Conservation (phyloP, 1,140 invertebrate species). For the Lordiphosa collinella region DNA sequence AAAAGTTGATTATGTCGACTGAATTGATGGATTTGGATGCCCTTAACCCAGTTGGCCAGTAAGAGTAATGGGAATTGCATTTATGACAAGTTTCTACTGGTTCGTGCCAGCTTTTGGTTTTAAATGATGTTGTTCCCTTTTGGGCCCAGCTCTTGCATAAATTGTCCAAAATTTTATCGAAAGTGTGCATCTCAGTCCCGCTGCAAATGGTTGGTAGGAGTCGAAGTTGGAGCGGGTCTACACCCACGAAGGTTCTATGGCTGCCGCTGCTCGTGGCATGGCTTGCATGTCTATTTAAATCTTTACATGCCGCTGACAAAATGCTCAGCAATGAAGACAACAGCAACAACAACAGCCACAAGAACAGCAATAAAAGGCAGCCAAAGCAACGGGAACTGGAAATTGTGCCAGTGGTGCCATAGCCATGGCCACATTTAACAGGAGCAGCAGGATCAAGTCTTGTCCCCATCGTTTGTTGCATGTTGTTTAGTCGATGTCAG, state of each 20-base stretch:
- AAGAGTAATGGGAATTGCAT: constrained; percentile 34
- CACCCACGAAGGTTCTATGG: constrained; percentile 20
- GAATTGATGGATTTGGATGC: constrained; percentile 60
- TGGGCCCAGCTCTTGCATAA: constrained; percentile 3
- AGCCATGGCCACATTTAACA: constrained; percentile 56
- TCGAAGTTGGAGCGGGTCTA: neutral
- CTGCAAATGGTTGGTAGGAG: constrained; percentile 43
- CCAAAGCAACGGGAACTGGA: constrained; percentile 43
- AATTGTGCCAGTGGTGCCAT: constrained; percentile 71
- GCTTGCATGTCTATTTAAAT: constrained; percentile 67
- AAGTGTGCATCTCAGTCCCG: constrained; percentile 67
- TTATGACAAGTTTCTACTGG: constrained; percentile 49
- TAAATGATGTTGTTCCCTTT: constrained; percentile 68
- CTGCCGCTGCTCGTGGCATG: constrained; percentile 8
- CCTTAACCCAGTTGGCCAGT: constrained; percentile 53
- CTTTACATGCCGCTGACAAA: constrained; percentile 72
- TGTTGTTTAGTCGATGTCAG: constrained; percentile 59
- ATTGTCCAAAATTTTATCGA: constrained; percentile 52
- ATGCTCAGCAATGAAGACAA: constrained; percentile 65
- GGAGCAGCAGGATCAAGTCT: constrained; percentile 73
- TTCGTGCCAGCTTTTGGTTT: constrained; percentile 50
- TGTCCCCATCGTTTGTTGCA: constrained; percentile 37
- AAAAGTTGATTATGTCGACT: constrained; percentile 73
- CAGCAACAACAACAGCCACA: constrained; percentile 30
- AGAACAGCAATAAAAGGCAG: constrained; percentile 21